A percentile compares a stretch with the other conserved stretches of the same genome.
These are phyloP conservation scores for Papilio elwesi DNA, from an alignment of 2,888 invertebrate genomes.

Conservation along the genomic window DNA sequence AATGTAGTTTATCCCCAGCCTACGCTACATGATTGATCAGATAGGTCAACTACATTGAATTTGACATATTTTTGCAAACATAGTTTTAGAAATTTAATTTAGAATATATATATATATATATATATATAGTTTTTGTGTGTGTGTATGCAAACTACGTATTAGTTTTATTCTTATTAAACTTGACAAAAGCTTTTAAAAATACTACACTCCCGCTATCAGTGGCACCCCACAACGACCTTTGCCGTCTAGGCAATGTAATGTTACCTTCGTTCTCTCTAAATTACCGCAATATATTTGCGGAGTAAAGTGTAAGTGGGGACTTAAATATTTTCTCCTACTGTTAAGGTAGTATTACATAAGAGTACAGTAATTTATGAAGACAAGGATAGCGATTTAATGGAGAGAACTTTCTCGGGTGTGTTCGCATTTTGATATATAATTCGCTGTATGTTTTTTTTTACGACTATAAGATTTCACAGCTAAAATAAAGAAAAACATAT, in stretches of 20 bases:
- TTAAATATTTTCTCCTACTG: constrained; percentile 64
- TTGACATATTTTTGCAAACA: no score
- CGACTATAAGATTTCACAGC: neutral
- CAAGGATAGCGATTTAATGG: constrained; percentile 37
- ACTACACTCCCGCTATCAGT: constrained; percentile 43
- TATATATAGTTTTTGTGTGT: no score
- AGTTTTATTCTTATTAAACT: neutral
- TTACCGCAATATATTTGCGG: constrained; percentile 71
- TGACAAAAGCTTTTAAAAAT: neutral
- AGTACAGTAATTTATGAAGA: constrained; percentile 40
- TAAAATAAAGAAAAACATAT: neutral
- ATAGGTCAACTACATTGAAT: no score
- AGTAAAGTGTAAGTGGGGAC: constrained; percentile 67
- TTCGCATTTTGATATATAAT: constrained; percentile 17
- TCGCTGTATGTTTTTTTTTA: constrained; percentile 2
- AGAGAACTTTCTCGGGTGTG: constrained; percentile 25
- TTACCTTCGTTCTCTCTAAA: constrained; percentile 56
- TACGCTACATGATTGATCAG: no score
- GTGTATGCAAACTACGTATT: neutral
- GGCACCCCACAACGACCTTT: constrained; percentile 37
- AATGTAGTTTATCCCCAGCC: no score
- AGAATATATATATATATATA: no score
- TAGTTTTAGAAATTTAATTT: no score
- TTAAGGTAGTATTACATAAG: constrained; percentile 40
- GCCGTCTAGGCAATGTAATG: constrained; percentile 49